These are phyloP conservation scores for Seriola rivoliana DNA, from an alignment of 2,113 vertebrate genomes.

Conservation along the genomic window DNA sequence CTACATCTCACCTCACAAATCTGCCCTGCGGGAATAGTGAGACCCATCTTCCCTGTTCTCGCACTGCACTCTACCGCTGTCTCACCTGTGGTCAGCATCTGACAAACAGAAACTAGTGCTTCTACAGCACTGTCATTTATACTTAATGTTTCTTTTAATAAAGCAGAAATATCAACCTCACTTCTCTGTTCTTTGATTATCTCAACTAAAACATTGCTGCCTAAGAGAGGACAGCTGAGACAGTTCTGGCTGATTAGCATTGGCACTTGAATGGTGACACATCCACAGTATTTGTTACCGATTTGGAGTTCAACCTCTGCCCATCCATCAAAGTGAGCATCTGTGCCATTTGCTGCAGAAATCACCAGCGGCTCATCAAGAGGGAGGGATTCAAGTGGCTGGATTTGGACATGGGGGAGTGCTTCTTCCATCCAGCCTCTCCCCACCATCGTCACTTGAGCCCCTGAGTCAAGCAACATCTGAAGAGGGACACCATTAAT, in stretches of 20 bases:
- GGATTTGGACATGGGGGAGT: background rate
- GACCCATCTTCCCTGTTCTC: background rate
- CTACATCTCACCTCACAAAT: background rate
- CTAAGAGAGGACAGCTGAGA: slow-evolving; percentile 29
- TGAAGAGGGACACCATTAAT: too few relatives aligned
- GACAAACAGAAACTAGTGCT: slow-evolving; percentile 16
- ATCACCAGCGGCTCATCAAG: background rate
- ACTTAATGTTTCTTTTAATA: slow-evolving; percentile 12
- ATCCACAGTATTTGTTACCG: background rate
- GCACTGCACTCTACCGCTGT: background rate
- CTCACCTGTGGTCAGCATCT: background rate
- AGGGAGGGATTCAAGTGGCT: background rate
- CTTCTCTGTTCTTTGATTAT: background rate
- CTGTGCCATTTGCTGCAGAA: slow-evolving; percentile 23
- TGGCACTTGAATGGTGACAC: slow-evolving; percentile 18
- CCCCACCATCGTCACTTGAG: too few relatives aligned
- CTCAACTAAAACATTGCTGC: slow-evolving; percentile 37
- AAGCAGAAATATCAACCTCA: background rate
- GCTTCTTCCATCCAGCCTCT: too few relatives aligned
- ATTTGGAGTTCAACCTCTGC: slow-evolving; percentile 33
- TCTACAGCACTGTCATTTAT: background rate
- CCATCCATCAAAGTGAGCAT: slow-evolving; percentile 26
- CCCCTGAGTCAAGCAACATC: too few relatives aligned
- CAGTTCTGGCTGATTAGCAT: background rate
- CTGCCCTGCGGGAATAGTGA: background rate